Evolutionary conservation across 2,797 vertebrate species (phyloP), one percentile per base, ranked within the genome.

Genomic region (Pipistrellus pygmaeus): DNA sequence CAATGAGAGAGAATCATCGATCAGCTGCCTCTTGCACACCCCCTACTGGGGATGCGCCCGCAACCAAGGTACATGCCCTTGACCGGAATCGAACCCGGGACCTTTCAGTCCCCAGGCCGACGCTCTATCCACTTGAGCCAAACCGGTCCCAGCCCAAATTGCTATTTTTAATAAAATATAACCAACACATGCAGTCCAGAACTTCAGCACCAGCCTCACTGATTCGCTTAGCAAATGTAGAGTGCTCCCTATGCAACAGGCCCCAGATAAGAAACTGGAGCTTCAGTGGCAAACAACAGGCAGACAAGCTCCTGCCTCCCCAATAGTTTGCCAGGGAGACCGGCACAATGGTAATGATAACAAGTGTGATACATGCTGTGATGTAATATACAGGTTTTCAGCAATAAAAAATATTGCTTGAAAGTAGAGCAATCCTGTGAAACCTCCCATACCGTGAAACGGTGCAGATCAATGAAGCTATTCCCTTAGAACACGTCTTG

Each of bases 131-230:
- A n/a, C n/a, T n/a, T n/a, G n/a, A n/a, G n/a, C n/a, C n/a, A n/a
- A n/a, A n/a, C n/a, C n/a, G n/a, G n/a, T n/a, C n/a, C n/a, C n/a
- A n/a, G 51, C 32, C 71, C 14, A 48, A n/a, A n/a, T 64, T 60
- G 57, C 21, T 72, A 69, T 80, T 93, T 85, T 71, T 90, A 94
- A 73, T 46, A 64, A n/a, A 57, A 25, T 48, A 57, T 53, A 80
- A 55, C 20, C 53, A 55, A 23, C 53, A 55, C 53, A 10, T 23
- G 53, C 8, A 85, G 18, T 80, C 73, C 82, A 90, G 41, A 85
- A 66, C 55, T 38, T 46, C 55, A 72, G 30, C 21, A 11, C 18
- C 66, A 73, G 14, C 23, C n/a, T 80, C 66, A 20, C 18, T 46
- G 44, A 80, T 77, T 32, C 53, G 11, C 85, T 84, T 27, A 62